Percentiles rank a stretch among this genome's conserved stretches.
Evolutionary conservation across 2,888 invertebrate genomes (phyloP).

Genomic region (Spilosoma lubricipeda): DNA sequence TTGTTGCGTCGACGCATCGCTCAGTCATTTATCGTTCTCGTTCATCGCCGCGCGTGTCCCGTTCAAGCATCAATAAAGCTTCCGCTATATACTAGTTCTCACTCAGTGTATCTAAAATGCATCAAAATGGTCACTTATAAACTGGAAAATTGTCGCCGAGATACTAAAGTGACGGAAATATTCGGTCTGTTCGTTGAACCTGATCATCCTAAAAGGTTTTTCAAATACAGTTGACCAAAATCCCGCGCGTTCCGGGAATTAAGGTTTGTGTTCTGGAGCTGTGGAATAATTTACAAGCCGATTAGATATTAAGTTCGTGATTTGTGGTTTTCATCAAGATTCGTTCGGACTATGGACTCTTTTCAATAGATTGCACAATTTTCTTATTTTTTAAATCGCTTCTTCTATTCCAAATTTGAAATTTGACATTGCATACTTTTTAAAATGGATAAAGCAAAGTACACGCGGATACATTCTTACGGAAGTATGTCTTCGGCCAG

Average conservation of each 20-base stretch:
- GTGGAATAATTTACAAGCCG: constrained; percentile 53
- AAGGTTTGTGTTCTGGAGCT: constrained; percentile 64
- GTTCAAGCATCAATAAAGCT: constrained; percentile 43
- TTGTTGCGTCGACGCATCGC: constrained; percentile 29
- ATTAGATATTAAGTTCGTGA: constrained; percentile 36
- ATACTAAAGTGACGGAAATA: constrained; percentile 73
- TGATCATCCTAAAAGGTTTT: constrained; percentile 82
- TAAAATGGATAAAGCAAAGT: constrained; percentile 69
- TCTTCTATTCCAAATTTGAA: neutral
- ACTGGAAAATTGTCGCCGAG: constrained; percentile 72
- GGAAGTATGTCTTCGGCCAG: constrained; percentile 78
- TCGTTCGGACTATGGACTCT: constrained; percentile 39
- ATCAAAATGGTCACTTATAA: constrained; percentile 81
- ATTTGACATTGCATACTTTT: constrained; percentile 21
- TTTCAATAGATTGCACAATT: neutral
- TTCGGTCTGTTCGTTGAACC: constrained; percentile 78
- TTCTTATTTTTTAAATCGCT: neutral
- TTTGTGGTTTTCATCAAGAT: constrained; percentile 33
- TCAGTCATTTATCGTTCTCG: constrained; percentile 55
- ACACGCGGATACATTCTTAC: constrained; percentile 76
- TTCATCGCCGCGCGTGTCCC: constrained; percentile 50
- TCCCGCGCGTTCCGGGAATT: constrained; percentile 63
- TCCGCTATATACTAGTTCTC: constrained; percentile 50
- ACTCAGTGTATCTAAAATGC: constrained; percentile 69
- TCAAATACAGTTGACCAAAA: constrained; percentile 83